Evolutionary conservation across 2,888 invertebrate species (phyloP), one percentile per base, ranked within the genome.

Genomic region (Ophion ventricosus): DNA sequence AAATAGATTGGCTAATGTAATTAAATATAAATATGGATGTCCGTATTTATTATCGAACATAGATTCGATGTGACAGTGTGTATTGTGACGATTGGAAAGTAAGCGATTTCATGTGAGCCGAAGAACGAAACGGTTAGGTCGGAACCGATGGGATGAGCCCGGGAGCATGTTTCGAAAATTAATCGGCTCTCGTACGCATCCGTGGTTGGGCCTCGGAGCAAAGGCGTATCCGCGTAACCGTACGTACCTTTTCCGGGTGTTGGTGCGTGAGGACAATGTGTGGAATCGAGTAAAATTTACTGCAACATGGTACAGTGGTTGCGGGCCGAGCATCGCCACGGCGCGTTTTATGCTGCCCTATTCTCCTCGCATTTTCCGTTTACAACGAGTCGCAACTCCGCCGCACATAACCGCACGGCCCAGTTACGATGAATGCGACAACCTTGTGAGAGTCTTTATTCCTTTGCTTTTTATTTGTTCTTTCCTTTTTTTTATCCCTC

Each of bases 351-450:
- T 59, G 80, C 56, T 63, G 49, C 80, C 20, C 80, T 59, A 76
- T 83, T 83, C 80, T 77, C 80, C 69, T 80, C 77, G 83, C 76
- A 84, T 80, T 84, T 84, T 84, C 77, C 80, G 77, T 73, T 80
- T 80, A 84, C 83, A 72, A 69, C 77, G 77, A 76, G 59, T 49
- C 49, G 23, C 57, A 73, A 66, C 57, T 69, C 25, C 4, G 20
- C 17, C 61, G 23, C 54, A 67, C 56, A 20, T 29, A 70, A 70
- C 59, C 59, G 63, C 64, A 64, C 69, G 35, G 29, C 17, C 29
- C 64, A 79, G 63, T 56, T 66, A 54, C 72, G 72, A 76, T 73
- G 77, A 67, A 76, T 61, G 49, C 76, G 73, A 69, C 76, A 64
- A 77, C 66, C 77, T 40, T 49, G 72, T 64, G 79, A 40, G 49